Conservation (phyloP, 2,113 vertebrate species). For the Hypanus sabinus region DNA sequence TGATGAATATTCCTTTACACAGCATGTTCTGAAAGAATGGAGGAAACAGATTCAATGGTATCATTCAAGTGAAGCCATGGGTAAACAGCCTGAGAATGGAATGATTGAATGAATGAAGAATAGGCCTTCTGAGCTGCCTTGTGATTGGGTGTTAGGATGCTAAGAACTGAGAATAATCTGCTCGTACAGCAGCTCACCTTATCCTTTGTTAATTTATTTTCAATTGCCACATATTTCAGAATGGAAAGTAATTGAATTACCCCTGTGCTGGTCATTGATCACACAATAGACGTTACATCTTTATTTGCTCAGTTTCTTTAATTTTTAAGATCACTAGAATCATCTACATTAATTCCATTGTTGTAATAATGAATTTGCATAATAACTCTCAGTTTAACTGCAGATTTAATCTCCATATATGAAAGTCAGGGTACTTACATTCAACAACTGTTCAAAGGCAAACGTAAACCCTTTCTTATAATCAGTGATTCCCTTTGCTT, state of each 20-base stretch:
- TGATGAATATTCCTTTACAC: no score
- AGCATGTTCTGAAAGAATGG: no score
- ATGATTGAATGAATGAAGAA: background rate
- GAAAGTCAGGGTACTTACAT: slow-evolving; percentile 62
- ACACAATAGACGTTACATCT: background rate
- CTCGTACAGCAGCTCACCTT: background rate
- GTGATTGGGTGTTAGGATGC: background rate
- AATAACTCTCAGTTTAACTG: background rate
- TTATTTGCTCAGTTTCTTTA: background rate
- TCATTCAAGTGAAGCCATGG: no score
- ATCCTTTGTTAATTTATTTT: background rate
- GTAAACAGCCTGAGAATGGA: background rate
- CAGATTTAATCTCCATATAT: background rate
- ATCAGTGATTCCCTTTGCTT: slow-evolving; percentile 93
- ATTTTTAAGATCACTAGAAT: background rate
- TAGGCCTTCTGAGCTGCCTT: no score
- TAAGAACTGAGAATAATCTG: background rate
- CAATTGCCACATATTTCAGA: background rate
- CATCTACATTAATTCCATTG: background rate
- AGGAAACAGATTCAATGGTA: no score
- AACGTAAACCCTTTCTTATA: slow-evolving; percentile 97
- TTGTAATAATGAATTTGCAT: background rate
- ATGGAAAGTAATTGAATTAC: background rate
- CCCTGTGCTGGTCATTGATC: background rate
- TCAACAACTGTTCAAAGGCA: slow-evolving; percentile 88